Evolutionary conservation across 2,113 vertebrate genomes (phyloP).

Genomic region (Anarrhichthys ocellatus): DNA sequence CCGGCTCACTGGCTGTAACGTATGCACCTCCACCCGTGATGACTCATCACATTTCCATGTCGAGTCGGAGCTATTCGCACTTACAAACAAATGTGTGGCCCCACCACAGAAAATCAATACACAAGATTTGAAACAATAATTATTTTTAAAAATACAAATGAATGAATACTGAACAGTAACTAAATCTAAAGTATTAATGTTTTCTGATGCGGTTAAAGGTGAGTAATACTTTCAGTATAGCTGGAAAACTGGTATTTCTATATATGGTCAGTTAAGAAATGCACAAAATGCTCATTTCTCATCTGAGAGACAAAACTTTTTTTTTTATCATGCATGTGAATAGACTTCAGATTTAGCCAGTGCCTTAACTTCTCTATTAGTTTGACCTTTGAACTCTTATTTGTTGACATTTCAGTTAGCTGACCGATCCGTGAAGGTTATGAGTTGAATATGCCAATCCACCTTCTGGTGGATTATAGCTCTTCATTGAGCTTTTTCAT

Average conservation of each 20-base stretch:
- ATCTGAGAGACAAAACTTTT: background rate
- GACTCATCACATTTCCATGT: constrained; percentile 44
- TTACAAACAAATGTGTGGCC: background rate
- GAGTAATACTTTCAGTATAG: background rate
- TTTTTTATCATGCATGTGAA: constrained; percentile 6
- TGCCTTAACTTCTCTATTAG: constrained; percentile 24
- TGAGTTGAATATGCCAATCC: constrained; percentile 20
- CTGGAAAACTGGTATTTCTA: background rate
- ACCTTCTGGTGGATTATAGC: constrained; percentile 8
- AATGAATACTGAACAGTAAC: background rate
- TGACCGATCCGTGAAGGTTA: constrained; percentile 28
- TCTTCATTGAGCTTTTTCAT: constrained; percentile 15
- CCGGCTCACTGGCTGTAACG: constrained; percentile 22
- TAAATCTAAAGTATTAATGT: background rate
- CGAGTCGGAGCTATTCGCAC: background rate
- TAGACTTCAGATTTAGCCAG: background rate
- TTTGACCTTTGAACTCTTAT: constrained; percentile 49
- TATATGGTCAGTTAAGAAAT: background rate
- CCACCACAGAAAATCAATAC: background rate
- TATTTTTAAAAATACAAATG: constrained; percentile 1
- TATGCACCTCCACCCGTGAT: constrained; percentile 32
- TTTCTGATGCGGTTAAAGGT: background rate
- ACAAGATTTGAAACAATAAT: background rate
- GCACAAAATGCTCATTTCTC: background rate
- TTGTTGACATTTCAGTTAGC: constrained; percentile 50